Evolutionary conservation across 2,797 vertebrate species (phyloP), one percentile per base, ranked within the genome.

Genomic region (Rhynchonycteris naso): DNA sequence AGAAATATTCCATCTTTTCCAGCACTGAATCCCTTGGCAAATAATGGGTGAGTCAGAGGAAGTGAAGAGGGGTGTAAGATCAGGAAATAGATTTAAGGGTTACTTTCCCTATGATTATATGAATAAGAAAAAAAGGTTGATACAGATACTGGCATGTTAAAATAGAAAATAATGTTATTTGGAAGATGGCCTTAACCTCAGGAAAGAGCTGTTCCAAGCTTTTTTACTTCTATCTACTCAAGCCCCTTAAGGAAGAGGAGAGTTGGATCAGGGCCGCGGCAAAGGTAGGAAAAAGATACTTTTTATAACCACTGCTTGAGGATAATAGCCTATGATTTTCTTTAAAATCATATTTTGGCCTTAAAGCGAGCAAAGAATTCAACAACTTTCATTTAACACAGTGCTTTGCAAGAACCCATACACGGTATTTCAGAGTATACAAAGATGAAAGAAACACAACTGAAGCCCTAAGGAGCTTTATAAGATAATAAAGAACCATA

Each of bases 401-500:
- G 56, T 71, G 28, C 43, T 96, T 95, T 85, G 54, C 61, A 92
- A 92, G 71, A 93, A 92, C 38, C 80, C 66, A 94, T 11, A 65
- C 61, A 83, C 82, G n/a, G 71, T 61, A 89, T 90, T 95, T 95
- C n/a, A 81, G 35, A 88, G 54, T 28, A 84, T 56, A 87, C 28
- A 92, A 68, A 93, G 66, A 93, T 75, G 47, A 93, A 95, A 86
- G 52, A 91, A 93, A 83, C 19, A 86, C 5, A 94, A 59, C 68
- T 87, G 33, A 58, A 93, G 52, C 35, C 52, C 47, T 59, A 92
- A 89, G 81, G 16, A 93, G 18, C 13, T 26, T 83, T 75, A 92
- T 33, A 84, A 89, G 50, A 54, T 71, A 91, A 84, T 87, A 90
- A 90, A 90, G 47, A 93, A 81, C 33, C 61, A 92, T 1, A 78